These are phyloP conservation scores for Budorcas taxicolor DNA, from an alignment of 2,113 vertebrate species.

Conservation along the genomic window DNA sequence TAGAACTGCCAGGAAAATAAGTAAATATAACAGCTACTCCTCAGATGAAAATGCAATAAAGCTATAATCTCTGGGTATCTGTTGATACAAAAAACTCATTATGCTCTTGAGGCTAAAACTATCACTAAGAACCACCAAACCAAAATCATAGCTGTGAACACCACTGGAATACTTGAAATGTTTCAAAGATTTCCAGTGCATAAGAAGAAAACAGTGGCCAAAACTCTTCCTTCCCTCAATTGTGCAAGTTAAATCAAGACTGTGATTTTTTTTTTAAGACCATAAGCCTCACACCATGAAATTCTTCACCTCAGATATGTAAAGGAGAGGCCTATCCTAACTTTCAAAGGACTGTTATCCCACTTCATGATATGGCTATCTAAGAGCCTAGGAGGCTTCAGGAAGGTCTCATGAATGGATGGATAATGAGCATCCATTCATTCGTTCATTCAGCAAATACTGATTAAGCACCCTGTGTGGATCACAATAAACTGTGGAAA, in stretches of 20 bases:
- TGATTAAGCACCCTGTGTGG: neutral
- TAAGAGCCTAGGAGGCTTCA: neutral
- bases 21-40: constrained; percentile 34
- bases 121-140: constrained; percentile 30
- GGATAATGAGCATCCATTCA: neutral
- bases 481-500: no score
- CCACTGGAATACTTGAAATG: neutral
- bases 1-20: constrained; percentile 41
- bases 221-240: constrained; percentile 31
- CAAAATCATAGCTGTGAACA: constrained; percentile 45
- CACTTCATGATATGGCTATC: neutral
- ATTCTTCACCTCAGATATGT: constrained; percentile 2
- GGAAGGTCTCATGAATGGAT: neutral
- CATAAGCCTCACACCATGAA: constrained; percentile 16
- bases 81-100: constrained; percentile 32
- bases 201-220: constrained; percentile 47
- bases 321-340: neutral
- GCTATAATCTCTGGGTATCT: constrained; percentile 41
- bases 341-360: neutral
- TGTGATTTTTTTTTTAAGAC: constrained; percentile 37
- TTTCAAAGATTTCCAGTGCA: constrained; percentile 7
- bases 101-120: constrained; percentile 22
- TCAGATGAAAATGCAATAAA: constrained; percentile 44
- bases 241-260: constrained; percentile 46
- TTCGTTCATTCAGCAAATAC: neutral